phyloP scores from a whole-genome alignment of 2,888 invertebrate genomes.

The Callyntrura sp. region DNA sequence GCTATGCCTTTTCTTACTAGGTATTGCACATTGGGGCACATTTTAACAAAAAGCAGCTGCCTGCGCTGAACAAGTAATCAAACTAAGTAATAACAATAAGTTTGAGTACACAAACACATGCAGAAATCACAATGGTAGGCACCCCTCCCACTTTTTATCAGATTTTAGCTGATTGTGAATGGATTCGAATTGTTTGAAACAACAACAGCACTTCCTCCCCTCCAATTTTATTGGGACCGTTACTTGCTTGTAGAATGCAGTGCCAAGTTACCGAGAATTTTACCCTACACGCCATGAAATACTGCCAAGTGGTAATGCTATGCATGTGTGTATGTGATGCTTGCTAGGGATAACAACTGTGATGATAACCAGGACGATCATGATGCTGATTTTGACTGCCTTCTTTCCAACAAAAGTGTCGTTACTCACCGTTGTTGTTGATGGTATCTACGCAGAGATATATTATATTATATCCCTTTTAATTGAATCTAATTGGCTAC shows the following conservation, averaged over 20 bases:
- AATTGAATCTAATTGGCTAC: conserved; percentile 73
- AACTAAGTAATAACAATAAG: conserved; percentile 18
- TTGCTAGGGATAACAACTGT: background rate
- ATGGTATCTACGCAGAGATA: background rate
- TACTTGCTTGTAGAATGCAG: background rate
- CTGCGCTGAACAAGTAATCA: background rate
- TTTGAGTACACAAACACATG: background rate
- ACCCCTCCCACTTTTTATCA: conserved; percentile 11
- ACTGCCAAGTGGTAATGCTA: background rate
- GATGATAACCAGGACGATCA: background rate
- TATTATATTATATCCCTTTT: conserved; percentile 39
- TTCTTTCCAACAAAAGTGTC: background rate
- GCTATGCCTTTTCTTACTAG: background rate
- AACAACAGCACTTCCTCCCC: background rate
- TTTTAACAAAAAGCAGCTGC: background rate
- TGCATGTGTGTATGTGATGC: background rate
- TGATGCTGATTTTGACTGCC: background rate
- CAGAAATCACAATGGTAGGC: conserved; percentile 3
- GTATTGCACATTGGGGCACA: background rate
- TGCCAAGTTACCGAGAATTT: background rate
- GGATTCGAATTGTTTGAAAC: conserved; percentile 25
- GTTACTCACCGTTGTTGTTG: background rate
- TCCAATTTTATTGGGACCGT: conserved; percentile 11
- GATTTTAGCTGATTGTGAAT: conserved; percentile 41
- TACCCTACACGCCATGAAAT: background rate